A percentile compares a stretch with the other conserved stretches of the same genome.
Conservation (phyloP, 2,888 invertebrate species). For the Meganola albula region DNA sequence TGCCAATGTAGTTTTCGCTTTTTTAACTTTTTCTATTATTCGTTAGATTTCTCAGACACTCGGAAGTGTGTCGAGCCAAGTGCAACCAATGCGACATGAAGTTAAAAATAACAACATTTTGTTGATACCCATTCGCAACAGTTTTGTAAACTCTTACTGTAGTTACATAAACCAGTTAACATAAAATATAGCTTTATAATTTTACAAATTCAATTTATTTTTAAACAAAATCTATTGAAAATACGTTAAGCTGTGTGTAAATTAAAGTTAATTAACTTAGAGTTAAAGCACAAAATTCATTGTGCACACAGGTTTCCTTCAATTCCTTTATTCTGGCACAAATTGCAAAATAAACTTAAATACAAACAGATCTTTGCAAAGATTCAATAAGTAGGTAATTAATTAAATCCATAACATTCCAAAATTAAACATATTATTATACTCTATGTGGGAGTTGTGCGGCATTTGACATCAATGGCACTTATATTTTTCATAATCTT, state of each 20-base stretch:
- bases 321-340: constrained; percentile 31
- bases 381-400: constrained; percentile 50
- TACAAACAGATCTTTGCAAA: constrained; percentile 50
- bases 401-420: no score
- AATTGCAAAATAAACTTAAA: constrained; percentile 27
- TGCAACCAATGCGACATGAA: no score
- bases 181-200: constrained; percentile 16
- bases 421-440: no score
- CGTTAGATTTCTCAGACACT: no score
- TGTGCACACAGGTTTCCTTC: constrained; percentile 8
- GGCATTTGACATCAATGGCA: no score
- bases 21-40: no score
- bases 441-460: no score
- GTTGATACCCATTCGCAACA: constrained; percentile 1
- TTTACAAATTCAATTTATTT: no score
- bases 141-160: constrained; percentile 5
- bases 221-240: constrained; percentile 25
- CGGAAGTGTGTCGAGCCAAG: no score
- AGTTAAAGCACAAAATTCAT: not conserved
- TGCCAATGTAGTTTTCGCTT: no score
- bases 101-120: constrained; percentile 10
- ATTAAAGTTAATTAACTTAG: no score
- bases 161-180: constrained; percentile 8
- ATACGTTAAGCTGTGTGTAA: constrained; percentile 5
- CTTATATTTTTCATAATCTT: no score